These are phyloP conservation scores for Tragelaphus imberbis DNA, from an alignment of 2,113 vertebrate genomes.

Conservation along the genomic window DNA sequence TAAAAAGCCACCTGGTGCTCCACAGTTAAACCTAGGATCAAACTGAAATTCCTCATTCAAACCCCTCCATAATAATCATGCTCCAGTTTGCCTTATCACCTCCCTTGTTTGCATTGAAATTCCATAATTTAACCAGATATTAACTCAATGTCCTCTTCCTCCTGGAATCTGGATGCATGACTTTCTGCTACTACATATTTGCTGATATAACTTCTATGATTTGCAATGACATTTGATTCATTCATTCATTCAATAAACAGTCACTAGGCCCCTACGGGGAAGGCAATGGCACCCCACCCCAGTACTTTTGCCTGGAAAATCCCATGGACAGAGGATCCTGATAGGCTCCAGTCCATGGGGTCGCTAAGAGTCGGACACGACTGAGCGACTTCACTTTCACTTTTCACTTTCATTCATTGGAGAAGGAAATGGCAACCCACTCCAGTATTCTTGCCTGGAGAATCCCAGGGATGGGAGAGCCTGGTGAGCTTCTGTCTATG, in stretches of 20 bases:
- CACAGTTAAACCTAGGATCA: not conserved
- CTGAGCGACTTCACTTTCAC: too few species aligned
- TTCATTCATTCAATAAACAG: slow-evolving; percentile 10
- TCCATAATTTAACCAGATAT: not conserved
- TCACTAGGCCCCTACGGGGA: not conserved
- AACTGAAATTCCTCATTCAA: slow-evolving; percentile 26
- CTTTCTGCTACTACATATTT: not conserved
- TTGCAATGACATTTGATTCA: not conserved
- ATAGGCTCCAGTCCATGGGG: too few species aligned
- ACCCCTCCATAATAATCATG: not conserved
- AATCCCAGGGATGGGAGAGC: too few species aligned
- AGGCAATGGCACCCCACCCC: too few species aligned
- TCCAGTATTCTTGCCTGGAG: too few species aligned
- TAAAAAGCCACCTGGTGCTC: not conserved
- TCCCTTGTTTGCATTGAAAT: not conserved
- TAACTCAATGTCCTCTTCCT: not conserved
- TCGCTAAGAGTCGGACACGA: too few species aligned
- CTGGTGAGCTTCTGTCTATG: too few species aligned
- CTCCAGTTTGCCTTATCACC: not conserved
- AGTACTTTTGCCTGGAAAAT: too few species aligned
- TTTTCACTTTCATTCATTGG: too few species aligned
- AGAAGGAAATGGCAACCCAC: too few species aligned
- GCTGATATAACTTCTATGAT: not conserved
- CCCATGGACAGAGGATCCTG: too few species aligned
- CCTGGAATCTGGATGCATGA: not conserved